Evolutionary conservation across 2,888 invertebrate genomes (phyloP).

Genomic region (Gymnoscelis rufifasciata): DNA sequence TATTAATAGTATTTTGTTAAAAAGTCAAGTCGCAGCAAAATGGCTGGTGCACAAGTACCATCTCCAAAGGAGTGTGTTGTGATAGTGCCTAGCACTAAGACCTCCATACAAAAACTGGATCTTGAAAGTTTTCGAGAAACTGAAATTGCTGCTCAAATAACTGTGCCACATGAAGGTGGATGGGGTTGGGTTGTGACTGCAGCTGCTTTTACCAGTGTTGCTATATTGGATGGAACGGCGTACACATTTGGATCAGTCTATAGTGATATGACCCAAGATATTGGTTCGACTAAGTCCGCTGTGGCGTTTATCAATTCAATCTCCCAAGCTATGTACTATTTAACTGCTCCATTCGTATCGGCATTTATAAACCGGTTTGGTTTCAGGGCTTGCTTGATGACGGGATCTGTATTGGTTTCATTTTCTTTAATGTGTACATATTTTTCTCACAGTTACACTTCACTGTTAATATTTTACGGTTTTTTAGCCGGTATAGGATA

Average conservation of each 20-base stretch:
- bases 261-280: constrained; percentile 49
- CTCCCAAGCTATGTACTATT: constrained; percentile 57
- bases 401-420: constrained; percentile 54
- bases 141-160: constrained; percentile 68
- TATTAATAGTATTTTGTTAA: too few relatives aligned
- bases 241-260: constrained; percentile 64
- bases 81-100: neutral
- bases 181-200: constrained; percentile 70
- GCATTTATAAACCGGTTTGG: constrained; percentile 69
- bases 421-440: constrained; percentile 52
- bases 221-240: constrained; percentile 56
- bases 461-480: constrained; percentile 57
- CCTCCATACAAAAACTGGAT: constrained; percentile 25
- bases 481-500: constrained; percentile 56
- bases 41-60: too few relatives aligned
- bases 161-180: constrained; percentile 60
- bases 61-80: neutral
- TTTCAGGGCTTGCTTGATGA: constrained; percentile 62
- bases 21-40: too few relatives aligned
- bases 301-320: constrained; percentile 60
- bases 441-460: constrained; percentile 45
- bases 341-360: constrained; percentile 56
- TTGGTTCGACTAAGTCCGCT: constrained; percentile 43
- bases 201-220: constrained; percentile 48
- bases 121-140: constrained; percentile 60